These are phyloP conservation scores for Sicus ferrugineus DNA, from an alignment of 2,888 invertebrate genomes.

Conservation along the genomic window DNA sequence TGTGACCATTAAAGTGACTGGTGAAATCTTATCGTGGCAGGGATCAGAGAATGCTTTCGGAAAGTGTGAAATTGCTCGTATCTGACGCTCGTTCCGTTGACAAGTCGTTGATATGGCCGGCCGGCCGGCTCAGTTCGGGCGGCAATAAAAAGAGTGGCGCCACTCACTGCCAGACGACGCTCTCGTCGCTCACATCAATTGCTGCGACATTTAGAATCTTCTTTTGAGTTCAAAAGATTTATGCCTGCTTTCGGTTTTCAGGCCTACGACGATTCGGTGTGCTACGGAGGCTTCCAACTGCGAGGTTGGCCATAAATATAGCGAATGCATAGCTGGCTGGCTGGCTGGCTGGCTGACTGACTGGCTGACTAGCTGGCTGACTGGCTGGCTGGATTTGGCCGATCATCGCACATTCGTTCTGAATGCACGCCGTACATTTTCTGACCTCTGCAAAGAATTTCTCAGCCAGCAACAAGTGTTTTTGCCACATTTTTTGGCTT, in stretches of 20 bases:
- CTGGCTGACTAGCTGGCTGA: no score
- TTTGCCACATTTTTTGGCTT: slow-evolving; percentile 20
- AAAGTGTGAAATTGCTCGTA: slow-evolving; percentile 55
- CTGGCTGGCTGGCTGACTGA: no score
- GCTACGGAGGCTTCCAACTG: slow-evolving; percentile 39
- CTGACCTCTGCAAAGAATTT: no score
- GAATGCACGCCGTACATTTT: not conserved
- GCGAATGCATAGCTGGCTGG: slow-evolving; percentile 31
- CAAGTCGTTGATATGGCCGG: slow-evolving; percentile 57
- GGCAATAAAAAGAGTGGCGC: slow-evolving; percentile 28
- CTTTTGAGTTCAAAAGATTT: slow-evolving; percentile 50
- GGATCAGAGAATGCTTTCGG: slow-evolving; percentile 36
- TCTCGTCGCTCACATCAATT: not conserved
- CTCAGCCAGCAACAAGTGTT: slow-evolving; percentile 4
- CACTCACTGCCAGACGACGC: slow-evolving; percentile 37
- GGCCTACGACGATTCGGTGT: no score
- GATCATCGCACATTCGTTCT: not conserved
- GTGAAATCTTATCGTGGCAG: slow-evolving; percentile 32
- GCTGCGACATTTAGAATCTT: not conserved
- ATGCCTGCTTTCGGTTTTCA: slow-evolving; percentile 40
- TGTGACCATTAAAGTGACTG: slow-evolving; percentile 20
- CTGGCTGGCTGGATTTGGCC: no score
- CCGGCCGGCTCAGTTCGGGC: slow-evolving; percentile 45
- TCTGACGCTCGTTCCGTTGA: slow-evolving; percentile 50
- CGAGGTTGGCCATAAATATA: slow-evolving; percentile 42